A percentile compares a stretch with the other conserved stretches of the same genome.
phyloP scores from a whole-genome alignment of 2,797 vertebrate genomes.

The Serranus cabrilla region DNA sequence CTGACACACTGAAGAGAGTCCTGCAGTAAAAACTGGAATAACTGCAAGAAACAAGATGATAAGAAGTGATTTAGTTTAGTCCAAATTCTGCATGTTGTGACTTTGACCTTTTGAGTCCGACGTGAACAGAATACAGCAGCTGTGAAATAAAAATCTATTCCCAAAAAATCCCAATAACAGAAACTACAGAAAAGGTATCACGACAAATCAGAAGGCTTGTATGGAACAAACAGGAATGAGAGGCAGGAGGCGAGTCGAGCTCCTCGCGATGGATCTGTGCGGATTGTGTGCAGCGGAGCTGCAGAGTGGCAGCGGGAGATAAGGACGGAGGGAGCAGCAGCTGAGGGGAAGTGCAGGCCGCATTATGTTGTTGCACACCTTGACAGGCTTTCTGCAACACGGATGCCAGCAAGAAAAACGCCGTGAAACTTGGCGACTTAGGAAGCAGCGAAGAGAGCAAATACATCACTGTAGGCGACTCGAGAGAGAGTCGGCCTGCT shows the following conservation, averaged over 20 bases:
- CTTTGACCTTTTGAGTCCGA: constrained; percentile 19
- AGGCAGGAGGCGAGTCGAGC: constrained; percentile 11
- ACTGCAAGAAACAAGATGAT: background rate
- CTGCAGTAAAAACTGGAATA: background rate
- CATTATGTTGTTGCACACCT: constrained; percentile 57
- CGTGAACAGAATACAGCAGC: background rate
- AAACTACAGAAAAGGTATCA: background rate
- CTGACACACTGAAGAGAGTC: background rate
- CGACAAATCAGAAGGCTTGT: background rate
- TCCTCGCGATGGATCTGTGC: constrained; percentile 28
- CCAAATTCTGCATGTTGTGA: background rate
- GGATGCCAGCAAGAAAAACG: constrained; percentile 25
- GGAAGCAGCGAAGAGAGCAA: constrained; percentile 14
- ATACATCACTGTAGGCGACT: constrained; percentile 20
- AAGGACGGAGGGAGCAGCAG: constrained; percentile 41
- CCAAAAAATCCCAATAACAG: background rate
- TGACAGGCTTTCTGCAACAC: constrained; percentile 54
- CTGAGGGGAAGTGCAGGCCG: constrained; percentile 7
- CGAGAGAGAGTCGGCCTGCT: constrained; percentile 8
- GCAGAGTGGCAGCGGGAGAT: constrained; percentile 56
- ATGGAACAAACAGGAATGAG: constrained; percentile 13
- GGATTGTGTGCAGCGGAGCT: constrained; percentile 31
- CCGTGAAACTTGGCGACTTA: constrained; percentile 23
- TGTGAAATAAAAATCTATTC: background rate
- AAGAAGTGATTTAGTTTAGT: background rate